Percentiles rank a stretch among this genome's conserved stretches.
Conservation (phyloP, 2,797 vertebrate genomes). For the Pyrrhura leucotis region DNA sequence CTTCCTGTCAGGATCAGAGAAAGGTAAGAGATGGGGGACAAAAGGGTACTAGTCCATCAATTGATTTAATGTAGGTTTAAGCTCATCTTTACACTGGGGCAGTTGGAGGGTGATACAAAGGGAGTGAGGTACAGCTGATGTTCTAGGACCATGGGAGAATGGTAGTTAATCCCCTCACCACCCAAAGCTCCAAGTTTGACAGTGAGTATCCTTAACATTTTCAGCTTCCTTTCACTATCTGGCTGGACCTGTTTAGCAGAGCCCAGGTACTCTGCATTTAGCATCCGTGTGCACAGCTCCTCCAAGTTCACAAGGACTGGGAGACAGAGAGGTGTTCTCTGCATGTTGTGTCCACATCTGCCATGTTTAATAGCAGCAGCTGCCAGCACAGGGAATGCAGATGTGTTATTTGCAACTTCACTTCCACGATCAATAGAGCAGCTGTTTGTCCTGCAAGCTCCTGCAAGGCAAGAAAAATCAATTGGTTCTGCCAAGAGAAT, state of each 20-base stretch:
- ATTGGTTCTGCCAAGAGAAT: neutral
- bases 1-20: neutral
- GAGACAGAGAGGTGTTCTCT: neutral
- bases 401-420: neutral
- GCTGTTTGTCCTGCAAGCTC: neutral
- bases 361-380: neutral
- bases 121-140: neutral
- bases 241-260: neutral
- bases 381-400: neutral
- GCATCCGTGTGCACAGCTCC: neutral
- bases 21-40: neutral
- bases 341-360: neutral
- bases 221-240: neutral
- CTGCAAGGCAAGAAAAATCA: neutral
- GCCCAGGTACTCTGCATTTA: neutral
- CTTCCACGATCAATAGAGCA: fast-evolving
- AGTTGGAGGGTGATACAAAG: neutral
- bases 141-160: neutral
- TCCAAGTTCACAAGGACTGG: neutral
- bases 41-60: neutral
- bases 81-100: neutral
- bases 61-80: neutral
- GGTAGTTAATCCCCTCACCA: neutral
- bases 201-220: neutral
- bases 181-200: neutral